Evolutionary conservation across 2,888 invertebrate genomes (phyloP).

Genomic region (Watsonalla cultraria): DNA sequence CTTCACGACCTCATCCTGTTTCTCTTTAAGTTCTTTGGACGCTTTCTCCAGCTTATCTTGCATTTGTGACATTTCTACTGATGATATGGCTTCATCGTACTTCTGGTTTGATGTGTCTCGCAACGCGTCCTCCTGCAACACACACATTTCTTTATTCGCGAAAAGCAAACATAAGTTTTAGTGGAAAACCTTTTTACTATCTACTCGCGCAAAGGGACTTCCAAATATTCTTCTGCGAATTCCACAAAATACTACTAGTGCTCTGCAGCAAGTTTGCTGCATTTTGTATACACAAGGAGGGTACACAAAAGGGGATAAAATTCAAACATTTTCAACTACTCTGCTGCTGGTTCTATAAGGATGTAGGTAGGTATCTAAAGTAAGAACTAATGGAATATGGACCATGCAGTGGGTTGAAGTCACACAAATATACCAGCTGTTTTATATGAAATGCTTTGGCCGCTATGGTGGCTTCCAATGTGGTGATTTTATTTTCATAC

Average conservation of each 20-base stretch:
- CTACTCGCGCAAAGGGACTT: too few species aligned
- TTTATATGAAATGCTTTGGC: constrained; percentile 80
- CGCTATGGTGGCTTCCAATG: constrained; percentile 77
- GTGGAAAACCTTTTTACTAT: not conserved
- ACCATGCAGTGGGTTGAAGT: constrained; percentile 25
- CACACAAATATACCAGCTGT: constrained; percentile 72
- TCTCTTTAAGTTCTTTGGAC: constrained; percentile 52
- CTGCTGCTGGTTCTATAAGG: not conserved
- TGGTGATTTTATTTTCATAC: constrained; percentile 79
- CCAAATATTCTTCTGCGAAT: too few species aligned
- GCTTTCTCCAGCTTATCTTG: constrained; percentile 63
- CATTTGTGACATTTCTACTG: constrained; percentile 70
- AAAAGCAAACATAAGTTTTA: not conserved
- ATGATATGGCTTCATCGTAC: constrained; percentile 69
- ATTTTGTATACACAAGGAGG: too few species aligned
- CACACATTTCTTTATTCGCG: not conserved
- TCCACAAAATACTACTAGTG: too few species aligned
- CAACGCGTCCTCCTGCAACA: constrained; percentile 60
- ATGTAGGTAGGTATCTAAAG: not conserved
- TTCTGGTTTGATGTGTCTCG: constrained; percentile 66
- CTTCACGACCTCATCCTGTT: constrained; percentile 49
- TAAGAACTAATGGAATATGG: constrained; percentile 5
- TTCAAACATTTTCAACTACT: not conserved
- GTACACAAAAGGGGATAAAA: too few species aligned
- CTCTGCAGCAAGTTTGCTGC: too few species aligned